Evolutionary conservation across 2,797 vertebrate genomes (phyloP).

Genomic region (Sphenodon punctatus): DNA sequence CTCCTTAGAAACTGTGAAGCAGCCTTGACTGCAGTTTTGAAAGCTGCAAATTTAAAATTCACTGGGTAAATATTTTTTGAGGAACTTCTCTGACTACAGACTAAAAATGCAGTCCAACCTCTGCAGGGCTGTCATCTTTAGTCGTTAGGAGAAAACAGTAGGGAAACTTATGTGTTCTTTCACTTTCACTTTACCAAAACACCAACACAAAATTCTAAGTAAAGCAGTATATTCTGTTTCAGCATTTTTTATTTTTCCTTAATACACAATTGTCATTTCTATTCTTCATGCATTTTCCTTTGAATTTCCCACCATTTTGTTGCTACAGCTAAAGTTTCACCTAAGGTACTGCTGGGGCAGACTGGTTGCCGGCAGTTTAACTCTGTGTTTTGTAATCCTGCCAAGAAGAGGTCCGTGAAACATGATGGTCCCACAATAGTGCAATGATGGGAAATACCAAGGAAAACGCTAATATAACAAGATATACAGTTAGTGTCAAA

Average conservation of each 20-base stretch:
- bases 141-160: not conserved
- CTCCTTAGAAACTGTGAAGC: slow-evolving; percentile 61
- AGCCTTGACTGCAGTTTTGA: slow-evolving; percentile 66
- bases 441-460: not conserved
- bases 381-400: not conserved
- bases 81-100: too few species aligned
- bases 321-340: not conserved
- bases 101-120: too few species aligned
- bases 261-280: not conserved
- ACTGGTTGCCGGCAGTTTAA: not conserved
- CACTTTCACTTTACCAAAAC: not conserved
- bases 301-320: not conserved
- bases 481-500: not conserved
- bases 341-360: not conserved
- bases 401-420: not conserved
- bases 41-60: slow-evolving; percentile 59
- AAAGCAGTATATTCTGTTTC: not conserved
- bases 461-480: not conserved
- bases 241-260: not conserved
- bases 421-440: not conserved
- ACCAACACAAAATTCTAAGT: not conserved
- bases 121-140: not conserved
- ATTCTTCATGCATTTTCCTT: not conserved
- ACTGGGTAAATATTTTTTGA: too few species aligned
- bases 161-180: not conserved